phyloP scores from a whole-genome alignment of 2,797 vertebrate species.

The Tapera naevia region DNA sequence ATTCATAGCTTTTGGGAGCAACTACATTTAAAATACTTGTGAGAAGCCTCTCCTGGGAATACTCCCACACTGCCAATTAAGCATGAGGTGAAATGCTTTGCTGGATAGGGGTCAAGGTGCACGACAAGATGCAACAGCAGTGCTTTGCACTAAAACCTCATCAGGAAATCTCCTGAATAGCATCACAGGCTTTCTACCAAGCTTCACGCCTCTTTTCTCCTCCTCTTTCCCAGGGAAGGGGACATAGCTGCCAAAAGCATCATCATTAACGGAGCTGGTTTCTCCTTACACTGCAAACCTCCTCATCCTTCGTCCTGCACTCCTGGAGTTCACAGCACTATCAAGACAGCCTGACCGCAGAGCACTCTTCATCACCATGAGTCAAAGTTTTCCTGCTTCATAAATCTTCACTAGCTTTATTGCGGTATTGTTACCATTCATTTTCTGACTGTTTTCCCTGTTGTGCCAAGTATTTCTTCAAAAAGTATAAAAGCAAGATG shows the following conservation, averaged over 20 bases:
- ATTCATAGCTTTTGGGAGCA: neutral
- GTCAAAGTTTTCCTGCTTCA: slow-evolving; percentile 18
- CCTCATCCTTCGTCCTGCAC: neutral
- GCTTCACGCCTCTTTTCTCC: neutral
- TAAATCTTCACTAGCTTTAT: slow-evolving; percentile 20
- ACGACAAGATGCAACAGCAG: neutral
- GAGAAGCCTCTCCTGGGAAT: neutral
- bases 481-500: slow-evolving; percentile 50
- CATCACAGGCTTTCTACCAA: neutral
- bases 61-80: neutral
- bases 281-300: neutral
- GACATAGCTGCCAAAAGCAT: neutral
- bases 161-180: neutral
- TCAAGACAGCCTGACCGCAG: neutral
- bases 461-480: slow-evolving; percentile 58
- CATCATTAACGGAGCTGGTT: neutral
- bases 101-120: neutral
- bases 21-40: neutral
- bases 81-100: accelerated
- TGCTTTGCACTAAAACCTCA: accelerated
- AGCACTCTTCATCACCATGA: neutral
- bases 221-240: neutral
- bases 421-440: neutral
- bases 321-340: neutral
- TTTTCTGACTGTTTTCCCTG: slow-evolving; percentile 33